phyloP scores from a whole-genome alignment of 2,888 invertebrate genomes.

The Teleogryllus oceanicus region DNA sequence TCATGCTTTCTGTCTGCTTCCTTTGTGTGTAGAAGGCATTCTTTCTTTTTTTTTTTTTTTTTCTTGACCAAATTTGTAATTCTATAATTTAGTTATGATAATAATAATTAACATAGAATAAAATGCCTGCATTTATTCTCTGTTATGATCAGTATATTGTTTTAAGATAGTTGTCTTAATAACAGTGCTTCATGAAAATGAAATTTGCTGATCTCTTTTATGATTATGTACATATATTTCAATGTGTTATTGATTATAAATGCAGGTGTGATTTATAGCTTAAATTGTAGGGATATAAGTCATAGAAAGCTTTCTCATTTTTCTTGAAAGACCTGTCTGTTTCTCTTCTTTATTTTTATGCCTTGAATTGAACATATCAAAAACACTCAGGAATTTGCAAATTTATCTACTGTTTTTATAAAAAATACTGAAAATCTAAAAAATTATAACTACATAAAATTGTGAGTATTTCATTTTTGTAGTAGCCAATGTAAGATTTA shows the following conservation, averaged over 20 bases:
- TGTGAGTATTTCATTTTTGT: no score
- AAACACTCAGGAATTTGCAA: no score
- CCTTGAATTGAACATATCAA: no score
- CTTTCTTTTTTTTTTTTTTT: background rate
- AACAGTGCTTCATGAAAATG: background rate
- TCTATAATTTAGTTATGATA: background rate
- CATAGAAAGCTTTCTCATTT: no score
- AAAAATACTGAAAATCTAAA: no score
- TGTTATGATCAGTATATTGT: background rate
- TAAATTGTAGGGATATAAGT: no score
- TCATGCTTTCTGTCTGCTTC: slow-evolving; percentile 18
- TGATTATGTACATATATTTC: slow-evolving; percentile 10
- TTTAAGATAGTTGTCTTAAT: background rate
- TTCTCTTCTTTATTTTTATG: no score
- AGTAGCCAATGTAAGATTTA: no score
- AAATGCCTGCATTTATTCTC: slow-evolving; percentile 1
- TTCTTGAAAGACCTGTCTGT: no score
- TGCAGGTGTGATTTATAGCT: no score
- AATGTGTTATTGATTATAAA: background rate
- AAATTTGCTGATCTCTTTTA: background rate
- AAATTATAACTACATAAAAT: no score
- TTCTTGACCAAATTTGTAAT: background rate
- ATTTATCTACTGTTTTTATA: no score
- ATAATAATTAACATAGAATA: background rate
- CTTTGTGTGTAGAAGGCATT: slow-evolving; percentile 1